Base-by-base conservation (phyloP, 2,888 invertebrate species). In the Habrosyne pyritoides region DNA sequence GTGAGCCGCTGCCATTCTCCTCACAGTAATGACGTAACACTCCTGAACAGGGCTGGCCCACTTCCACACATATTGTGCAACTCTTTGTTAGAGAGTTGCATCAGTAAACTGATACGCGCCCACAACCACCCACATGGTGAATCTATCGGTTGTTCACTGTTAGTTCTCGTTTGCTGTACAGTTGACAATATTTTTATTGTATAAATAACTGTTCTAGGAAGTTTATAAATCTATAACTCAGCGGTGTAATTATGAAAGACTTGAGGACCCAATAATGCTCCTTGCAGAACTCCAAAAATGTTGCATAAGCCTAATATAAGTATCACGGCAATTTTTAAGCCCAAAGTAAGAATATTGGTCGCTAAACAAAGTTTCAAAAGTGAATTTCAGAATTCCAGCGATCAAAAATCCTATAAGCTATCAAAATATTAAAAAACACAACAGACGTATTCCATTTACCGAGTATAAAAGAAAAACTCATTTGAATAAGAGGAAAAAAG, bases 61-160 rank as follows among this genome's bases (percentile, higher is more conserved):
- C 47, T 61, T 58, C 54, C 58, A 56, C 36, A 53, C 46, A 52
- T 55, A 52, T 63, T 60, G 33, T 49, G 58, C 47, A 60, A 58
- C 42, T 49, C 60, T 58, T 62, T 57, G 59, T 62, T 42, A 18
- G 42, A 42, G 42, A 42, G 42, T 42, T 42, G 42, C 42, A 42
- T 42, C 42, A 42, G 42, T 42, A 42, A 42, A 42, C 42, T 42
- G 42, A 42, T 42, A 42, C 42, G 42, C 42, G 42, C 42, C 42
- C 42, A 42, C 42, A 42, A 42, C 42, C 42, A 8, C 42, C 42
- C 42, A 42, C 42, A 42, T 18, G 42, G 42, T 42, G 42, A 42
- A 42, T 42, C 42, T 42, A 42, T 42, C 42, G 42, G 42, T 42
- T 42, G 42, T 42, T 42, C 42, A 42, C 42, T 42, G 42, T 42